Evolutionary conservation across 2,113 vertebrate species (phyloP).

Genomic region (Felis catus): F.catus_Fca126_mat1.0 CM031424.1:79019001-79019500

Average conservation of each 20-base stretch:
- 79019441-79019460: constrained; percentile 49
- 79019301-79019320: neutral
- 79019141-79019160: neutral
- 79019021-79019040: neutral
- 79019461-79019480: constrained; percentile 71
- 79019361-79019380: constrained; percentile 47
- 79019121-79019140: neutral
- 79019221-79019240: neutral
- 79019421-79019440: constrained; percentile 70
- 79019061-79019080: too few species aligned
- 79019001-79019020: too few species aligned
- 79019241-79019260: neutral
- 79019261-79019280: neutral
- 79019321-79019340: neutral
- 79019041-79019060: neutral
- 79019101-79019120: neutral
- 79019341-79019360: neutral
- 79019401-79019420: constrained; percentile 72
- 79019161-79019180: neutral
- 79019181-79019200: neutral
- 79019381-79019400: constrained; percentile 52
- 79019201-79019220: neutral
- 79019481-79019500: constrained; percentile 84
- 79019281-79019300: neutral
- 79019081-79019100: neutral